Conservation (phyloP, 2,888 invertebrate species). For the Aproaerema taeniolella region DNA sequence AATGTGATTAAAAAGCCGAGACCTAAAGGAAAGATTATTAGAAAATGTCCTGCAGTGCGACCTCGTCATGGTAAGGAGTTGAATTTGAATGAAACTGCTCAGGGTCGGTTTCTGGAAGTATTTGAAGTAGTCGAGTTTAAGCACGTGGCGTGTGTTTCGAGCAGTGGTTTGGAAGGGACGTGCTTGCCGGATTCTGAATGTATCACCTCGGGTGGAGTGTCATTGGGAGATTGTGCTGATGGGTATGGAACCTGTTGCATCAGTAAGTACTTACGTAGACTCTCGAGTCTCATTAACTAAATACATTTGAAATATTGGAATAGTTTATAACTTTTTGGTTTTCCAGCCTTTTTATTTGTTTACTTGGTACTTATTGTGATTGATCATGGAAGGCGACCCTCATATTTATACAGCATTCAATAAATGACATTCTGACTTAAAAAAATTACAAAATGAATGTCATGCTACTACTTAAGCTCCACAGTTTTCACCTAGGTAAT, state of each 20-base stretch:
- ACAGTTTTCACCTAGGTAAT: no score
- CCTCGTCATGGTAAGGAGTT: constrained; percentile 23
- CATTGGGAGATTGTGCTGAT: constrained; percentile 83
- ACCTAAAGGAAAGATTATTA: constrained; percentile 31
- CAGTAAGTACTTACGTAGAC: no score
- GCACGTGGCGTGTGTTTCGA: constrained; percentile 78
- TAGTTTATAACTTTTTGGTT: no score
- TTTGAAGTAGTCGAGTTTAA: constrained; percentile 84
- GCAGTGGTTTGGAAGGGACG: constrained; percentile 80
- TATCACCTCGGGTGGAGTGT: constrained; percentile 75
- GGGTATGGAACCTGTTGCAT: constrained; percentile 86
- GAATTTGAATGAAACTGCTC: constrained; percentile 20
- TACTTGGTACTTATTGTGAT: no score
- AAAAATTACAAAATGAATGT: no score
- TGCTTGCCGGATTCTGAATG: constrained; percentile 85
- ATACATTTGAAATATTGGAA: no score
- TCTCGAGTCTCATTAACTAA: no score
- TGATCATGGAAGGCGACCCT: no score
- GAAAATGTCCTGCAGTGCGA: constrained; percentile 31
- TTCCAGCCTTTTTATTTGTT: no score
- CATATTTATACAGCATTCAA: no score
- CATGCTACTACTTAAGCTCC: no score
- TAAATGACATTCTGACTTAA: no score
- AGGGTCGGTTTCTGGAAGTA: constrained; percentile 77
- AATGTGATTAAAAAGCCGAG: constrained; percentile 23